phyloP scores from a whole-genome alignment of 2,888 invertebrate genomes.

The Drosophila ustulata region DNA sequence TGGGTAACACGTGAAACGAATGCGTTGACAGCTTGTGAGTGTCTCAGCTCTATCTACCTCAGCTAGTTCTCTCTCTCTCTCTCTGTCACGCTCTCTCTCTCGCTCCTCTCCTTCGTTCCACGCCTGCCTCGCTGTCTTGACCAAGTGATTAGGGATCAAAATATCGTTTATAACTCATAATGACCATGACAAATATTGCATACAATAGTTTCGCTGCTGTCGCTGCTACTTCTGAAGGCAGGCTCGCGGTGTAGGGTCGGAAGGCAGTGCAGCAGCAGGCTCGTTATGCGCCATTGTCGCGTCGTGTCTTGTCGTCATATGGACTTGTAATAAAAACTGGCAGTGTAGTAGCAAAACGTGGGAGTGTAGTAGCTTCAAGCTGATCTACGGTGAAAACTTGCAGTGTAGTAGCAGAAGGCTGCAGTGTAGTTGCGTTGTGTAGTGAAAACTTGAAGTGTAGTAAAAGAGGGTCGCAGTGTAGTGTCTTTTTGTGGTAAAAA shows the following conservation, averaged over 20 bases:
- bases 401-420: too few species aligned
- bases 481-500: too few species aligned
- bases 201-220: slow-evolving; percentile 40
- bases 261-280: too few species aligned
- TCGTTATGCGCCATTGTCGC: too few species aligned
- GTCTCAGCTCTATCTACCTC: slow-evolving; percentile 15
- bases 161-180: slow-evolving; percentile 78
- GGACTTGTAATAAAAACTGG: too few species aligned
- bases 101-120: not conserved
- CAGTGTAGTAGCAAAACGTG: too few species aligned
- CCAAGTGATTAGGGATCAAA: slow-evolving; percentile 76
- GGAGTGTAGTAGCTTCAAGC: too few species aligned
- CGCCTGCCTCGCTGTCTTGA: slow-evolving; percentile 16
- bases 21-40: slow-evolving; percentile 74
- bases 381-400: too few species aligned
- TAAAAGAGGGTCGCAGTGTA: too few species aligned
- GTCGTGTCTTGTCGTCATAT: too few species aligned
- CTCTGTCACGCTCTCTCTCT: not conserved
- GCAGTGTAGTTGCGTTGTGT: too few species aligned
- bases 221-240: not conserved
- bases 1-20: slow-evolving; percentile 75
- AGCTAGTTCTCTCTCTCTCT: slow-evolving; percentile 16
- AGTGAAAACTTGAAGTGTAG: too few species aligned
- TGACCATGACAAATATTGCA: slow-evolving; percentile 72
- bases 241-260: not conserved